Percentiles rank a stretch among this genome's conserved stretches.
phyloP scores from a whole-genome alignment of 2,797 vertebrate species.

The Danio choprae region DNA sequence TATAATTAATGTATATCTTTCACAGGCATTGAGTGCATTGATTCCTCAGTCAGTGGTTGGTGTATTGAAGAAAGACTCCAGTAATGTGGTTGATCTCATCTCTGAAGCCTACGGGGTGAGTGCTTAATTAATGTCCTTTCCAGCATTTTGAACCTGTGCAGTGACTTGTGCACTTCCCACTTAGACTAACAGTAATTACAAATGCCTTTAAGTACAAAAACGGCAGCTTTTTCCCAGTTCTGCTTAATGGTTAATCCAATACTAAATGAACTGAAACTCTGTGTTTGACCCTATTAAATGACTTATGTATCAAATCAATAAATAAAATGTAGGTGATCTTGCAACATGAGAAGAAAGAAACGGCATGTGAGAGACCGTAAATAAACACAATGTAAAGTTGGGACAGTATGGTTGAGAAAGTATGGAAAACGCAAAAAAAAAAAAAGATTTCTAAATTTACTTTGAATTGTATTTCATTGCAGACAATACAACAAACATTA shows the following conservation, averaged over 20 bases:
- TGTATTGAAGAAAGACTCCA: slow-evolving; percentile 79
- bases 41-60: slow-evolving; percentile 84
- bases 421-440: no score
- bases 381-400: background rate
- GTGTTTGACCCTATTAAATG: background rate
- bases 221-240: slow-evolving; percentile 16
- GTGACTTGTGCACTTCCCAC: background rate
- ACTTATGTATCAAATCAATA: background rate
- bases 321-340: background rate
- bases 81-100: slow-evolving; percentile 84
- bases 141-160: background rate
- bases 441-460: no score
- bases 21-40: slow-evolving; percentile 79
- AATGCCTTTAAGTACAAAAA: background rate
- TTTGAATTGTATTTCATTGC: no score
- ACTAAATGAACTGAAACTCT: slow-evolving; percentile 36
- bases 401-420: no score
- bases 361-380: background rate
- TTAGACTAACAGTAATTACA: background rate
- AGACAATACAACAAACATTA: no score
- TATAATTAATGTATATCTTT: background rate
- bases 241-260: slow-evolving; percentile 7
- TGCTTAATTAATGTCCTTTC: background rate
- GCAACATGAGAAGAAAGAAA: background rate
- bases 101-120: slow-evolving; percentile 80